A percentile compares a stretch with the other conserved stretches of the same genome.
Conservation (phyloP, 2,113 vertebrate genomes). For the Silurus asotus region DNA sequence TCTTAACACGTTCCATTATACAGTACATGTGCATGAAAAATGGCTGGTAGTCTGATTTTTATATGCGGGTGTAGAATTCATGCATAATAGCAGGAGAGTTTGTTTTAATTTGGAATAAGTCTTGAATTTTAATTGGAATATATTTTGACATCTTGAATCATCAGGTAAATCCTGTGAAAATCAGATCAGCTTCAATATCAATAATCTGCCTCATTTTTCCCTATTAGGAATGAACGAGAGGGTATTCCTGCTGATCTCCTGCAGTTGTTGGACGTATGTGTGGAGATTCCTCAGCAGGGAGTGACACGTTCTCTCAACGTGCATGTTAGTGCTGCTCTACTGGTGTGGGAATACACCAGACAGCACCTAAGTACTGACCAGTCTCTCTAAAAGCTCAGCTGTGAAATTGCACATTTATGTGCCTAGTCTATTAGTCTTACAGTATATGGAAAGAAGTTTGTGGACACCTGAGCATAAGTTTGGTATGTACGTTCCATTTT, state of each 20-base stretch:
- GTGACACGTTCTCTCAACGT: slow-evolving; percentile 94
- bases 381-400: neutral
- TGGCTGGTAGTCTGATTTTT: neutral
- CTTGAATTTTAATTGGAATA: neutral
- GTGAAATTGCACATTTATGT: neutral
- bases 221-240: slow-evolving; percentile 86
- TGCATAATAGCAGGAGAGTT: neutral
- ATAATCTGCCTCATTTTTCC: neutral
- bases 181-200: neutral
- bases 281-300: slow-evolving; percentile 94
- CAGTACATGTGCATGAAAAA: neutral
- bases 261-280: slow-evolving; percentile 89
- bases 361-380: slow-evolving; percentile 73
- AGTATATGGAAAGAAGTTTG: no score
- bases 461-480: no score
- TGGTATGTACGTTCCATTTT: no score
- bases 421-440: neutral
- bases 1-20: neutral
- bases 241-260: slow-evolving; percentile 92
- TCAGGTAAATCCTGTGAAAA: neutral
- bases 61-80: neutral
- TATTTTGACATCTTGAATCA: neutral
- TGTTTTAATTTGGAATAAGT: neutral
- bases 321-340: slow-evolving; percentile 93
- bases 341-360: slow-evolving; percentile 93